Evolutionary conservation across 2,888 invertebrate species (phyloP), one percentile per base, ranked within the genome.

Genomic region (Charanyca ferruginea): DNA sequence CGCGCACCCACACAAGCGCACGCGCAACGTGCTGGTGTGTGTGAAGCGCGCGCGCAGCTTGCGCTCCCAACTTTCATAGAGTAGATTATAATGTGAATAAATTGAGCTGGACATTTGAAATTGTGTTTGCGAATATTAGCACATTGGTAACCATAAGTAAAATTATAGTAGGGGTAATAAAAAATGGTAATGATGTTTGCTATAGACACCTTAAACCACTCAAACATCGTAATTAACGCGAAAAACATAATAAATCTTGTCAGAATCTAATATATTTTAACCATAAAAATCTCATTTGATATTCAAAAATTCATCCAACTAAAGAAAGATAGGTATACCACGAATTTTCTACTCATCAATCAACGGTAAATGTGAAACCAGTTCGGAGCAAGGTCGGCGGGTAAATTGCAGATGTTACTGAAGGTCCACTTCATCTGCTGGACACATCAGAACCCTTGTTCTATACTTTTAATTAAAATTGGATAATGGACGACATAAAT

Each of bases 1-100:
- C 94, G 94, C 92, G 86, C 91, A 86, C 92, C 81, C 93, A 90
- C 91, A 89, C 89, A 84, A 73, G 71, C 84, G 60, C 77, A 65
- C 64, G 51, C 66, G 28, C 57, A 42, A 6, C 44, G 55, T 47
- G 49, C 18, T 61, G 51, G 85, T 87, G 87, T 88, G 89, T 74
- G 89, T 83, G 84, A 75, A 83, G 85, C 89, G 90, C 91, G 88
- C 90, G 91, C 92, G 92, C 93, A 91, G 88, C 89, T 87, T 89
- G 90, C 87, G 85, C 83, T 83, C 80, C 81, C 82, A 78, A 77
- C 81, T 81, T 78, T 74, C 88, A 89, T 85, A 89, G 89, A 89
- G 78, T 87, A 88, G 66, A 69, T 75, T 77, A 79, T 71, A 68
- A 69, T 48, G 58, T 74, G 41, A 66, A 59, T 66, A 63, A 51